phyloP scores from a whole-genome alignment of 2,888 invertebrate species.

The Arctia plantaginis region DNA sequence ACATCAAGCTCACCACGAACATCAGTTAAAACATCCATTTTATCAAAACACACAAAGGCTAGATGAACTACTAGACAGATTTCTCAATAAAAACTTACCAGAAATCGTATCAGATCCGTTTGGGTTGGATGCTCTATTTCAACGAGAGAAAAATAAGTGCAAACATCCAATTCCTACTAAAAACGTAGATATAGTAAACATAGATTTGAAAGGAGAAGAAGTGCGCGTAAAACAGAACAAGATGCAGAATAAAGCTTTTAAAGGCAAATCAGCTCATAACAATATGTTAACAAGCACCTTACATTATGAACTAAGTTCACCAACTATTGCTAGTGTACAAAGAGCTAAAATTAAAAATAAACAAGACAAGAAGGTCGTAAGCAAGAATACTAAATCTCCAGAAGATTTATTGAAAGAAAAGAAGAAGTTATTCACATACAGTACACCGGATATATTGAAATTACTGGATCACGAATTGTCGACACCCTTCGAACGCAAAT shows the following conservation, averaged over 20 bases:
- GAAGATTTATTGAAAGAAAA: neutral
- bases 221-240: neutral
- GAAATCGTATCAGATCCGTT: conserved; percentile 54
- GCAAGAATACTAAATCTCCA: neutral
- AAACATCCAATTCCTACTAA: conserved; percentile 39
- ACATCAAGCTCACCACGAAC: conserved; percentile 61
- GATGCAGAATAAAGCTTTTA: neutral
- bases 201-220: neutral
- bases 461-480: conserved; percentile 3
- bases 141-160: conserved; percentile 40
- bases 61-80: conserved; percentile 65
- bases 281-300: neutral
- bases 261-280: neutral
- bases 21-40: conserved; percentile 69
- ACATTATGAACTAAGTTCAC: neutral
- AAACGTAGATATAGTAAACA: neutral
- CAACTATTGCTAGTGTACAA: neutral
- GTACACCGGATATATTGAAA: conserved; percentile 11
- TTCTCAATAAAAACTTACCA: conserved; percentile 61
- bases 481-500: conserved; percentile 19
- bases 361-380: neutral
- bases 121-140: conserved; percentile 47
- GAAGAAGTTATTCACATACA: neutral
- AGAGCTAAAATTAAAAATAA: neutral
- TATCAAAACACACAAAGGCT: conserved; percentile 69